Conservation (phyloP, 2,888 invertebrate genomes). For the Dolichopus griseipennis region DNA sequence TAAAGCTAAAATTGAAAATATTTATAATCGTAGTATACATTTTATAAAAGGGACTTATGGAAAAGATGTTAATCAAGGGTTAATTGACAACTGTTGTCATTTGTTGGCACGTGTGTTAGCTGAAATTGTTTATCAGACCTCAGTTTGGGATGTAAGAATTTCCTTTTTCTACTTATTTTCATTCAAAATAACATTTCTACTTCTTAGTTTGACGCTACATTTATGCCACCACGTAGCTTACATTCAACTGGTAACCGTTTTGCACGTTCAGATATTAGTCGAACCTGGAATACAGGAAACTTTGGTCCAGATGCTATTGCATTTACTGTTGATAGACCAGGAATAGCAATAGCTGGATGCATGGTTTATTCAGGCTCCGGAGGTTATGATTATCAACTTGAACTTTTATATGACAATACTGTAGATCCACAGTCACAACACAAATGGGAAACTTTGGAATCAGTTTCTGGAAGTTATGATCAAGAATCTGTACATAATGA, state of each 20-base stretch:
- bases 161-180: background rate
- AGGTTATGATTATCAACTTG: conserved; percentile 83
- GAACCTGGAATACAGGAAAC: conserved; percentile 95
- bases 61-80: conserved; percentile 46
- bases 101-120: conserved; percentile 74
- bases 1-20: conserved; percentile 43
- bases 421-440: conserved; percentile 48
- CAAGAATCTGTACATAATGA: conserved; percentile 81
- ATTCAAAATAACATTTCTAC: background rate
- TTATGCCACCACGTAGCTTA: conserved; percentile 58
- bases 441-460: conserved; percentile 82
- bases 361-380: conserved; percentile 85
- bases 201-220: conserved; percentile 38
- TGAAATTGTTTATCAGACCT: conserved; percentile 74
- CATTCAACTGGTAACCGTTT: conserved; percentile 84
- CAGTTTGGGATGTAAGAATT: conserved; percentile 60
- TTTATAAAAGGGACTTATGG: conserved; percentile 32
- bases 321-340: conserved; percentile 83
- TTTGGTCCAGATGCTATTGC: conserved; percentile 95
- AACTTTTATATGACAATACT: conserved; percentile 69
- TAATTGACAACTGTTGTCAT: conserved; percentile 63
- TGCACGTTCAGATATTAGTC: conserved; percentile 76
- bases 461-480: conserved; percentile 72
- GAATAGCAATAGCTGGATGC: conserved; percentile 81
- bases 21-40: conserved; percentile 36